Evolutionary conservation across 2,113 vertebrate genomes (phyloP), one percentile per base, ranked within the genome.

Genomic region (Silurus glanis): DNA sequence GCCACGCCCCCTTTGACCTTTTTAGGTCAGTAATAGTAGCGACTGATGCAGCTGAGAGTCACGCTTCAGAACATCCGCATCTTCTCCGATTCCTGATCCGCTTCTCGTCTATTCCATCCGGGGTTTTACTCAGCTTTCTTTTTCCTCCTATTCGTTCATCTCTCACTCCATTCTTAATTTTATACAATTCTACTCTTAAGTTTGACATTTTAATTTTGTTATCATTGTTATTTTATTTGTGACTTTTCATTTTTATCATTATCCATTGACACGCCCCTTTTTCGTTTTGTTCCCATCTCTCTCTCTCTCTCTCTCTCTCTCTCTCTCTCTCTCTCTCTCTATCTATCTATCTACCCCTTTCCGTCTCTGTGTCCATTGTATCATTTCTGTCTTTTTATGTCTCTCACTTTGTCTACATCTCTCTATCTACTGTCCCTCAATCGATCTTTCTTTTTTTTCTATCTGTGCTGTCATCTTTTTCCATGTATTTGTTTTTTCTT

Each of bases 241-340:
- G 10, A 37, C 88, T 59, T 67, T 82, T 89, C 87, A 91, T 94
- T 83, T 91, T 88, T 93, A 37, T 92, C 78, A 84, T 92, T 91
- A 87, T 92, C 82, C 74, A 90, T 95, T 94, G 91, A 94, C 91
- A 91, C 92, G 51, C 88, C 93, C 87, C 85, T 94, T 92, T 78
- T 91, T 84, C 91, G 92, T 91, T 92, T 66, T 92, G 86, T 95
- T 92, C 90, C 91, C 91, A 91, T 93, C 93, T 37, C 28, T 21
- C 16, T 83, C 51, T 86, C 25, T 88, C n/a, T 80, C 19, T 89
- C 69, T 85, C n/a, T 86, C 55, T 86, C 74, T 82, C 16, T 80
- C 45, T 88, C 62, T 80, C 49, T 71, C 53, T 86, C 47, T 72
- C 8, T 4, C 16, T 21, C n/a, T 5, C 45, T 4, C 13, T 6